Conservation (phyloP, 2,113 vertebrate genomes). For the Boulengeromyrus knoepffleri region DNA sequence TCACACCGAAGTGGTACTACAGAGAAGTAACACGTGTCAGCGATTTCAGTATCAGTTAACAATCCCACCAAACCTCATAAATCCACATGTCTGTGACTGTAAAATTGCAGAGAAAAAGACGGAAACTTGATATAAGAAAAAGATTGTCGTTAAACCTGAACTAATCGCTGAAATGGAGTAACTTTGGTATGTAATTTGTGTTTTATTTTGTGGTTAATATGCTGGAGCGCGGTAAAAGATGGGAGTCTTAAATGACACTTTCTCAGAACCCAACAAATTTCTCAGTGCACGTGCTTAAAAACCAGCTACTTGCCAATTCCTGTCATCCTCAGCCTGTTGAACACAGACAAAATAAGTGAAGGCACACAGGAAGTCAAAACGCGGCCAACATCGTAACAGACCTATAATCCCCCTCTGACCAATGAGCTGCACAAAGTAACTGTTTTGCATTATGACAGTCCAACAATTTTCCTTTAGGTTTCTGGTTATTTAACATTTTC, state of each 20-base stretch:
- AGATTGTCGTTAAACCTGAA: background rate
- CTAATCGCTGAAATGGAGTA: background rate
- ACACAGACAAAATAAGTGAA: background rate
- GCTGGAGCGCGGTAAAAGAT: background rate
- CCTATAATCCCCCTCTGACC: background rate
- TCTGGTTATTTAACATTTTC: background rate
- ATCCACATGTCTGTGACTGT: conserved; percentile 19
- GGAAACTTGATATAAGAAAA: background rate
- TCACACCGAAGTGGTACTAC: background rate
- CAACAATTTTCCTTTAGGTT: background rate
- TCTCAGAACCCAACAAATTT: background rate
- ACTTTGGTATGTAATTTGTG: background rate
- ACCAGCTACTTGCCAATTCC: background rate
- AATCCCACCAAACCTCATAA: background rate
- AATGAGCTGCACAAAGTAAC: background rate
- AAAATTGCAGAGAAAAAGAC: conserved; percentile 20
- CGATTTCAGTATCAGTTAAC: background rate
- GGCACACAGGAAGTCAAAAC: background rate
- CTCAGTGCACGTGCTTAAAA: background rate
- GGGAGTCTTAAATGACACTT: background rate
- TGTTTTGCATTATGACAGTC: background rate
- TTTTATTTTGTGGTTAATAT: background rate
- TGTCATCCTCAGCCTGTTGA: background rate
- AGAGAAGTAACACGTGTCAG: background rate
- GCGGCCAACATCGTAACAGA: background rate